Evolutionary conservation across 2,113 vertebrate species (phyloP), one percentile per base, ranked within the genome.

Genomic region (Labeo rohita): DNA sequence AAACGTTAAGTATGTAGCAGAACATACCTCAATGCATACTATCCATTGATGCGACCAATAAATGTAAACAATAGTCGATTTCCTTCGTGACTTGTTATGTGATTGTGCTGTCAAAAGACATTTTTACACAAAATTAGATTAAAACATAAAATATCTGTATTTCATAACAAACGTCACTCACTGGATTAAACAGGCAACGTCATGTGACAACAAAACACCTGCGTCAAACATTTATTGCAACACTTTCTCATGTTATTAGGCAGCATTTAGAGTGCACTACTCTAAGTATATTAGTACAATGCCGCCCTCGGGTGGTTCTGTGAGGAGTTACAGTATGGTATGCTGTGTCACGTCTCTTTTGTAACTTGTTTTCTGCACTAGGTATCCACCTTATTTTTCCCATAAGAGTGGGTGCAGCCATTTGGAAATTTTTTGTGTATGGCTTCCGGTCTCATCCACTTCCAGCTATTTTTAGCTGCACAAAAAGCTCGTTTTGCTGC

Each of bases 221-320:
- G 8, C 34, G 16, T 21, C 0, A 72, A 2, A 10, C 66, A 43
- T 8, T 10, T 36, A 68, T 3, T 8, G 28, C 28, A 10, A 18
- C 7, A 43, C 16, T 72, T 72, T 45, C 2, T 72, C 68, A 6
- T 21, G 2, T 5, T 43, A 9, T 43, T 21, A 6, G 6, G 36
- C 36, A 43, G 34, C 2, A 10, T 45, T 23, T 16, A 45, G 2
- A 18, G 65, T 50, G 9, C 9, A 21, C 10, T 23, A 1, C 34
- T 5, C n/a, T 23, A 3, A 43, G 12, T 6, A 18, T 56, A 23
- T 5, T 76, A 36, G 75, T 66, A 18, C 23, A 18, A 49, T 66
- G 59, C 8, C 50, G 63, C 23, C 79, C 49, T 88, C 87, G 83
- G 36, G 83, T 77, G 84, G 28, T 77, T 61, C 34, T 34, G 39